Percentiles rank a stretch among this genome's conserved stretches.
Conservation (phyloP, 1,140 invertebrate genomes). For the Apolygus lucorum region DNA sequence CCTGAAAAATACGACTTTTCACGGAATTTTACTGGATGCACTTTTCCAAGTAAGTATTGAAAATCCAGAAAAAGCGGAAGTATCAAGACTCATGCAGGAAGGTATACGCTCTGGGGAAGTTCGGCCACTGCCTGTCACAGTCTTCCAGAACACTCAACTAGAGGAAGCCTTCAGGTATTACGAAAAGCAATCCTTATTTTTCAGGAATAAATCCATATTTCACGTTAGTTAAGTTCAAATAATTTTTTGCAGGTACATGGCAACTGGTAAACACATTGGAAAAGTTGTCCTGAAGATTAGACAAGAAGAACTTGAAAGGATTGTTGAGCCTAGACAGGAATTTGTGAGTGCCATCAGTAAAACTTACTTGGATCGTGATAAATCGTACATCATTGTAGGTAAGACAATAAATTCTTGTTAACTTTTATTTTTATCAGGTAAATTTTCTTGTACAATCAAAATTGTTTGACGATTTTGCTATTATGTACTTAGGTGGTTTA, state of each 20-base stretch:
- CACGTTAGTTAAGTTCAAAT: no score
- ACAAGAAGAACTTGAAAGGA: constrained; percentile 60
- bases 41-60: constrained; percentile 66
- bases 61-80: constrained; percentile 59
- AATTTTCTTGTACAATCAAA: no score
- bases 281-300: constrained; percentile 87
- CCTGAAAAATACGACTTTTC: constrained; percentile 91
- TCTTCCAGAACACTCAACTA: constrained; percentile 74
- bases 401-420: constrained; percentile 23
- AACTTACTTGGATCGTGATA: constrained; percentile 76
- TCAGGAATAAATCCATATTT: not conserved
- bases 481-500: not conserved
- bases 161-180: constrained; percentile 83
- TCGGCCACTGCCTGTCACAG: constrained; percentile 66
- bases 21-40: constrained; percentile 89
- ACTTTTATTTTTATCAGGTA: not conserved
- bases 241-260: constrained; percentile 63
- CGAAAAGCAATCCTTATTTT: not conserved
- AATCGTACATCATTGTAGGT: constrained; percentile 72
- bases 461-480: no score
- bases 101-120: constrained; percentile 80
- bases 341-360: constrained; percentile 65
- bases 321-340: constrained; percentile 39
- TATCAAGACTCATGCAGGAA: constrained; percentile 61
- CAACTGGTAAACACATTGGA: constrained; percentile 91